Percentiles rank a stretch among this genome's conserved stretches.
These are phyloP conservation scores for Pycnomerus fuliginosus DNA, from an alignment of 2,888 invertebrate genomes.

Conservation along the genomic window DNA sequence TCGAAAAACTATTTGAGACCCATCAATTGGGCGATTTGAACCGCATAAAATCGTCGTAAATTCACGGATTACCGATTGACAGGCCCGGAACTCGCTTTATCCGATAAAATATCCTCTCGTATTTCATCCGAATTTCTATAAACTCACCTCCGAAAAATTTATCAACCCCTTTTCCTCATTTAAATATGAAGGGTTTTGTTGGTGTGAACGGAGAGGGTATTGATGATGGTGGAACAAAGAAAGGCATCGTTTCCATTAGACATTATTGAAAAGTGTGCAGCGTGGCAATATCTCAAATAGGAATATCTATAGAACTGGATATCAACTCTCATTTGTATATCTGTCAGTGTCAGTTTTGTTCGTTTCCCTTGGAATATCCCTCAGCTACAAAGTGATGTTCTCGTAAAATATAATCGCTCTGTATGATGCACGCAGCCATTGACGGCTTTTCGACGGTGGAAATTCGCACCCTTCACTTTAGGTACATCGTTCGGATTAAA, in stretches of 20 bases:
- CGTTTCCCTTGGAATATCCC: slow-evolving; percentile 3
- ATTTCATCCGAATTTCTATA: slow-evolving; percentile 37
- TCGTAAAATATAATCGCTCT: no score
- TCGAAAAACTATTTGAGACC: no score
- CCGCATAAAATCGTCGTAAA: slow-evolving; percentile 48
- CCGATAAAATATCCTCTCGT: slow-evolving; percentile 49
- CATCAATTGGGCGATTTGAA: slow-evolving; percentile 21
- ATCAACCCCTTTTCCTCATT: neutral
- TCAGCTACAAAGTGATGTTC: no score
- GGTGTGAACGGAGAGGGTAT: no score
- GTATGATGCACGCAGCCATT: no score
- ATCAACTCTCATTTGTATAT: slow-evolving; percentile 53
- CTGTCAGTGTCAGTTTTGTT: slow-evolving; percentile 50
- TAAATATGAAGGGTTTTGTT: no score
- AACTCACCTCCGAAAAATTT: neutral
- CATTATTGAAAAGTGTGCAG: slow-evolving; percentile 52
- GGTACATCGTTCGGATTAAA: no score
- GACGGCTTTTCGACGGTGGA: no score
- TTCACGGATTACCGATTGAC: slow-evolving; percentile 49
- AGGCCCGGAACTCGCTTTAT: slow-evolving; percentile 46
- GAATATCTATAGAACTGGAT: slow-evolving; percentile 48
- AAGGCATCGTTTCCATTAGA: slow-evolving; percentile 49
- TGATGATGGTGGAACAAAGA: no score
- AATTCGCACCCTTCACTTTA: no score
- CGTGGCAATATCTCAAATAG: slow-evolving; percentile 51